These are phyloP conservation scores for Mormyrus iriodes DNA, from an alignment of 2,113 vertebrate genomes.

Conservation along the genomic window DNA sequence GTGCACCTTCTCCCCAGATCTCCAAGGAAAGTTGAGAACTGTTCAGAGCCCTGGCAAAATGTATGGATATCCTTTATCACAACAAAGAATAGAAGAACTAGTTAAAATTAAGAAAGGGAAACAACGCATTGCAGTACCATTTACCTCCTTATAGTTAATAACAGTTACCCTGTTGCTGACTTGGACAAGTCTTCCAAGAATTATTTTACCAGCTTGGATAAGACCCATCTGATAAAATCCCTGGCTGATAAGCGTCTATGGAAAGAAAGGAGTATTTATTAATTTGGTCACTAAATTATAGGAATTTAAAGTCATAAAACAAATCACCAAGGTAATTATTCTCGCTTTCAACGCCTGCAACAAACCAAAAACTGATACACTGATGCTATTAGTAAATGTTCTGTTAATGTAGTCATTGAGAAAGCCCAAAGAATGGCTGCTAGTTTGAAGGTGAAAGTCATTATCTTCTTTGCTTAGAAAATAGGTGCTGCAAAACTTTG, in stretches of 20 bases:
- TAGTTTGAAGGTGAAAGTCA: background rate
- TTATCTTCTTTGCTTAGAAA: background rate
- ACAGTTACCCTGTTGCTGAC: background rate
- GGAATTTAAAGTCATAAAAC: background rate
- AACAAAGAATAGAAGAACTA: background rate
- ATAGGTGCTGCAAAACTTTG: background rate
- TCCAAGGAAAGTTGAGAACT: background rate
- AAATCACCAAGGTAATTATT: background rate
- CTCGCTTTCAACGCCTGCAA: constrained; percentile 22
- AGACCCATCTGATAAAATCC: background rate
- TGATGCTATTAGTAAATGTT: background rate
- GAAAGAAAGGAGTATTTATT: background rate
- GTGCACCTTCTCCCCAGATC: background rate
- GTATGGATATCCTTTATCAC: background rate
- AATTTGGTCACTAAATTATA: background rate
- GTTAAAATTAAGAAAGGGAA: background rate
- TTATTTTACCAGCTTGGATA: background rate
- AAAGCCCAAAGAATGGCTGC: background rate
- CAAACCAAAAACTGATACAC: background rate
- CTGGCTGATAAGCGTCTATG: background rate
- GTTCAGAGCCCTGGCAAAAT: background rate
- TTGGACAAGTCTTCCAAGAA: background rate
- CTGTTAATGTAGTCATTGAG: background rate
- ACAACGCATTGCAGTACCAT: background rate
- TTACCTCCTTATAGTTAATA: background rate